Percentiles rank a stretch among this genome's conserved stretches.
phyloP scores from a whole-genome alignment of 2,797 vertebrate genomes.

The Lagorchestes hirsutus region DNA sequence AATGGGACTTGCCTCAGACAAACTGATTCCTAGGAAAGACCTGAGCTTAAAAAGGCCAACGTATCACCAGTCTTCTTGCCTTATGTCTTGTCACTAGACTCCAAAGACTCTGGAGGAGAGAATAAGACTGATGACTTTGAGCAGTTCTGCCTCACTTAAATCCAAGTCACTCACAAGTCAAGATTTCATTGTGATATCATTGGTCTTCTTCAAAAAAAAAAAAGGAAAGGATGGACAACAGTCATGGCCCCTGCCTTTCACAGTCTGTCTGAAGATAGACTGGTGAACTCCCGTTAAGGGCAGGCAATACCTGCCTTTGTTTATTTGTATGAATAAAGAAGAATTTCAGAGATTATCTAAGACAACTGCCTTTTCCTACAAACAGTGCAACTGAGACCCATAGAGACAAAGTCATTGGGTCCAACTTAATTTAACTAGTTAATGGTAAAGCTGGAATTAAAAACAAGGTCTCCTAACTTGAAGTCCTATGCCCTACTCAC shows the following conservation, averaged over 20 bases:
- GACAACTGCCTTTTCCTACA: neutral
- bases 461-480: neutral
- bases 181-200: too few species aligned
- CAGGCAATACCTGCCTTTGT: neutral
- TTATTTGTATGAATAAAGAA: neutral
- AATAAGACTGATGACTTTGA: too few species aligned
- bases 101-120: too few species aligned
- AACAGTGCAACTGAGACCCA: neutral
- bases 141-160: too few species aligned
- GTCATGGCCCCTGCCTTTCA: neutral
- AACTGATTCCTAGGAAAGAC: neutral
- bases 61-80: too few species aligned
- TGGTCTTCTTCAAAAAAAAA: neutral
- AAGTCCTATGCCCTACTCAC: neutral
- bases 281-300: neutral
- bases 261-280: neutral
- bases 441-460: neutral
- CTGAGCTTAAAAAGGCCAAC: neutral
- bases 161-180: too few species aligned
- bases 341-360: neutral
- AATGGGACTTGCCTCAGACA: neutral
- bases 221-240: neutral
- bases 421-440: neutral
- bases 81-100: too few species aligned
- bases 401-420: neutral